These are phyloP conservation scores for Coecobrya sp. DNA, from an alignment of 2,888 invertebrate species.

Conservation along the genomic window DNA sequence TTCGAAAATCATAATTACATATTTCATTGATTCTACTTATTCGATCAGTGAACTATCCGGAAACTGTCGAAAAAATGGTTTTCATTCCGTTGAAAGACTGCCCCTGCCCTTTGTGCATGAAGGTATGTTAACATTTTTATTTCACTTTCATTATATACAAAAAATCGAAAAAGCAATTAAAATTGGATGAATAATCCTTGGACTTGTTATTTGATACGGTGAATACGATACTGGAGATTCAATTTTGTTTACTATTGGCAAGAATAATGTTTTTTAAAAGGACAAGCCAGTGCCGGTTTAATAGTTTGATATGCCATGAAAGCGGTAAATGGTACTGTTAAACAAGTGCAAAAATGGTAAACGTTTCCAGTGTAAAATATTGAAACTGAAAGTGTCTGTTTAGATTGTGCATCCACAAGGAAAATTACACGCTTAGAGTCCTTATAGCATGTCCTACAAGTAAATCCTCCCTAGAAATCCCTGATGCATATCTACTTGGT, in stretches of 20 bases:
- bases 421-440: conserved; percentile 26
- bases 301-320: too few species aligned
- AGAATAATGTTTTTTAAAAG: neutral
- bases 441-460: conserved; percentile 52
- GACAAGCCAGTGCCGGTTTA: neutral
- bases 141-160: neutral
- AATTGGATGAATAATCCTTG: neutral
- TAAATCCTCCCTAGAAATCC: conserved; percentile 65
- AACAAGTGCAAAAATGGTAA: neutral
- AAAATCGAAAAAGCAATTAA: neutral
- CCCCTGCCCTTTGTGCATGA: conserved; percentile 85
- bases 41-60: neutral
- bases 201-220: neutral
- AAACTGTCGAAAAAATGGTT: conserved; percentile 79
- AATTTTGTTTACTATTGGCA: neutral
- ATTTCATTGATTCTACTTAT: neutral
- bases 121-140: conserved; percentile 76
- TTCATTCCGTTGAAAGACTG: conserved; percentile 85
- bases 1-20: neutral
- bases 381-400: conserved; percentile 47
- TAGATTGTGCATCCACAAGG: conserved; percentile 31
- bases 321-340: neutral
- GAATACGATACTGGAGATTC: neutral
- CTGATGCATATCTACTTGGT: conserved; percentile 63
- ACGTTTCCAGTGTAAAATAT: neutral